phyloP scores from a whole-genome alignment of 1,140 invertebrate genomes.

The Drosophila teissieri region DNA sequence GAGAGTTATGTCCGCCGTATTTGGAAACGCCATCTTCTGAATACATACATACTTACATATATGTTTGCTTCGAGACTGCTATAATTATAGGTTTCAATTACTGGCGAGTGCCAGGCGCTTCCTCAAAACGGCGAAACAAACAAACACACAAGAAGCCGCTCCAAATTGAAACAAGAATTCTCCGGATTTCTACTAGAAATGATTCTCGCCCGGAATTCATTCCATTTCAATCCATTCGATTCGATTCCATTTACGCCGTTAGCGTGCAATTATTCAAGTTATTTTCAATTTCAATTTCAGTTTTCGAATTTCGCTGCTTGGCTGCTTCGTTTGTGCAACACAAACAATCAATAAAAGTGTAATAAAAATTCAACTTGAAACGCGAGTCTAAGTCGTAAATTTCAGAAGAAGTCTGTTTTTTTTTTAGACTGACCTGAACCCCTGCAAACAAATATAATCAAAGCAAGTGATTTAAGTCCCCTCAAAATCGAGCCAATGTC shows the following conservation, averaged over 20 bases:
- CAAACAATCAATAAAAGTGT: conserved; percentile 41
- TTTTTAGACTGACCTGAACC: conserved; percentile 11
- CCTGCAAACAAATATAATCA: conserved; percentile 12
- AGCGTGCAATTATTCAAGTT: conserved; percentile 65
- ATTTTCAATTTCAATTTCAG: conserved; percentile 35
- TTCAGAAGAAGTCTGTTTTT: conserved; percentile 20
- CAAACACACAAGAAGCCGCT: conserved; percentile 21
- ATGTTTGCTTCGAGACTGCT: conserved; percentile 32
- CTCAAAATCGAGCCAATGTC: conserved; percentile 24
- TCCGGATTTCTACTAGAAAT: conserved; percentile 22
- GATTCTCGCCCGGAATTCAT: conserved; percentile 26
- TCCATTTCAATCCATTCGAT: conserved; percentile 16
- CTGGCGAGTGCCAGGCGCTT: conserved; percentile 43
- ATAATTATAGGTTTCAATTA: conserved; percentile 76
- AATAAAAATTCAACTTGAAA: conserved; percentile 23
- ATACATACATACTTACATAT: conserved; percentile 22
- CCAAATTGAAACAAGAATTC: conserved; percentile 52
- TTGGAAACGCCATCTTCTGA: conserved; percentile 19
- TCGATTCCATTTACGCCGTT: conserved; percentile 32
- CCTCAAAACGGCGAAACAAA: conserved; percentile 39
- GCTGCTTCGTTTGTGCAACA: neutral
- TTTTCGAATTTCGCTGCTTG: conserved; percentile 22
- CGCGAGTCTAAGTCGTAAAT: conserved; percentile 17
- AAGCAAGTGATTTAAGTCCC: conserved; percentile 19
- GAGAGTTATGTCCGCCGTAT: conserved; percentile 44